Conservation (phyloP, 2,797 vertebrate species). For the Cyclopterus lumpus region DNA sequence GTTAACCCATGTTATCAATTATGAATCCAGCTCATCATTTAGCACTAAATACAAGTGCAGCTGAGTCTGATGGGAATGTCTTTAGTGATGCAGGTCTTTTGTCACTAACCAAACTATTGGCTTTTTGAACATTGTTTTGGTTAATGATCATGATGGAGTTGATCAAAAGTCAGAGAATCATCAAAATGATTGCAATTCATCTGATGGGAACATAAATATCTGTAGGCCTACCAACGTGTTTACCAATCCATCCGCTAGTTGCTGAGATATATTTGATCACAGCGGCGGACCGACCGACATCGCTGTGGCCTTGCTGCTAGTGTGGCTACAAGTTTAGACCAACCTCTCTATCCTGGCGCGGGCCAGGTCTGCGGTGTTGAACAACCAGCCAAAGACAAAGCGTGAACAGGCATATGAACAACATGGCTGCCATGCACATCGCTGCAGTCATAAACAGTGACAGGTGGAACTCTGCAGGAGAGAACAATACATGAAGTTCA, state of each 20-base stretch:
- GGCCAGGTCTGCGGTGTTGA: slow-evolving; percentile 13
- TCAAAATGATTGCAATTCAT: not conserved
- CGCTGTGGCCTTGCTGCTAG: not conserved
- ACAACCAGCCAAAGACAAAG: slow-evolving; percentile 50
- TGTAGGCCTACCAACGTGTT: not conserved
- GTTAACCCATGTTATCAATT: not conserved
- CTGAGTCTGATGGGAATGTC: not conserved
- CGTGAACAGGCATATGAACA: slow-evolving; percentile 69
- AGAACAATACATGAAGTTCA: slow-evolving; percentile 20
- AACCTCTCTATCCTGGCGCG: slow-evolving; percentile 53
- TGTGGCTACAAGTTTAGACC: slow-evolving; percentile 2
- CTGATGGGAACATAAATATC: not conserved
- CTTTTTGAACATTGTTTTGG: not conserved
- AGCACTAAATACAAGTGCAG: not conserved
- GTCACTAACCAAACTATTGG: not conserved
- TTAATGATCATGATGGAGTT: not conserved
- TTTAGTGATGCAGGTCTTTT: not conserved
- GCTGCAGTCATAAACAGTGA: slow-evolving; percentile 51
- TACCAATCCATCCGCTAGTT: not conserved
- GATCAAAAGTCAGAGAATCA: not conserved
- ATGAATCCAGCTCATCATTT: not conserved
- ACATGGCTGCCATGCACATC: slow-evolving; percentile 50
- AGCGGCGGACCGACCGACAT: not conserved
- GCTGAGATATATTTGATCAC: not conserved
- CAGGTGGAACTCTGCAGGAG: slow-evolving; percentile 49